phyloP scores from a whole-genome alignment of 2,888 invertebrate genomes.

The Apantesis nais region DNA sequence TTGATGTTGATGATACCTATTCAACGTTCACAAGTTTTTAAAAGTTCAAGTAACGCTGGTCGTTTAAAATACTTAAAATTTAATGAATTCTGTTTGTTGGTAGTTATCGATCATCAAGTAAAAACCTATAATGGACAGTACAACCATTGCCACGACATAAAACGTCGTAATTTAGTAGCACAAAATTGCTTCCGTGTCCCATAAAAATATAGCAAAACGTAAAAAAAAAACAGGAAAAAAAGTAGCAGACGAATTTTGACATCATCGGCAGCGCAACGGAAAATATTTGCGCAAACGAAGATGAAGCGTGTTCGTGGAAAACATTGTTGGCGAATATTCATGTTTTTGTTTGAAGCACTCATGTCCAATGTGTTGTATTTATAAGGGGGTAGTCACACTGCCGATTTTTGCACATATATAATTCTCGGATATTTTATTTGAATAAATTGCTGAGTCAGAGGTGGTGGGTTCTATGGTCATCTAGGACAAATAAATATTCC shows the following conservation, averaged over 20 bases:
- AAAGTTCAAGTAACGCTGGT: too few species aligned
- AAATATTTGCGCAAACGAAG: slow-evolving; percentile 27
- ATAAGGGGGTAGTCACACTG: background rate
- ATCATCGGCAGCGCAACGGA: slow-evolving; percentile 11
- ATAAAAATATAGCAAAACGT: background rate
- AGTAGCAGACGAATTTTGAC: slow-evolving; percentile 22
- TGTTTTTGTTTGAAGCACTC: slow-evolving; percentile 21
- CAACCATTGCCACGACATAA: too few species aligned
- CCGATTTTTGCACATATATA: background rate
- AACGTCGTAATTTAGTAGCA: background rate
- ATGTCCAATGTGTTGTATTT: slow-evolving; percentile 3
- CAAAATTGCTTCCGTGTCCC: background rate
- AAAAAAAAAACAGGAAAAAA: slow-evolving; percentile 11
- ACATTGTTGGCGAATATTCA: slow-evolving; percentile 14
- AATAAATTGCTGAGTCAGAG: too few species aligned
- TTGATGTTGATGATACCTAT: too few species aligned
- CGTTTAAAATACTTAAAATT: too few species aligned
- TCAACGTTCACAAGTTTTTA: too few species aligned
- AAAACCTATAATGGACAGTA: too few species aligned
- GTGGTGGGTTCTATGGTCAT: too few species aligned
- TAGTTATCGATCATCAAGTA: too few species aligned
- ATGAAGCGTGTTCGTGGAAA: slow-evolving; percentile 24
- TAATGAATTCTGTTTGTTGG: too few species aligned
- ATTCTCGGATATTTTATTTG: too few species aligned
- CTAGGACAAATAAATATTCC: too few species aligned